Base-by-base conservation (phyloP, 2,113 vertebrate genomes). In the Echinops telfairi region DNA sequence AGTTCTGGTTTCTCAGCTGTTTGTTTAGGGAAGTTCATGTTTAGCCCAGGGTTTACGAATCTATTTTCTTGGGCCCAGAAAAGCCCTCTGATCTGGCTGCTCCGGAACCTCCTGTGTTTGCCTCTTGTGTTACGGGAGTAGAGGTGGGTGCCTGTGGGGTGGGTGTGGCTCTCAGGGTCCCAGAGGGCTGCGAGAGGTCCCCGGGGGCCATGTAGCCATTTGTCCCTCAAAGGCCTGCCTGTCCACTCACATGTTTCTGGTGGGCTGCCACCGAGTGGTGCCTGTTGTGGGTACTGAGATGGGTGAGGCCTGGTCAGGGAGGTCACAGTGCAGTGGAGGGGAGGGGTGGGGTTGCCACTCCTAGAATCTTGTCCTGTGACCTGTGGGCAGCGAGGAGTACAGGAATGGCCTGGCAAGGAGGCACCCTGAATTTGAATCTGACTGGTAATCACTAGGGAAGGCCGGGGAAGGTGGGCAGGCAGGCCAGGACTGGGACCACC, bases 51-150 rank as follows among this genome's bases (percentile, higher is more conserved):
- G 3, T 17, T 81, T 33, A 47, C 29, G 40, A 9, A 85, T 78
- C 68, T 81, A 40, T 90, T 60, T 62, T 71, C 16, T 27, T 2
- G 27, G 36, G n/a, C 47, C 0, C 0, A 2, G 15, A 60, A 16
- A 20, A 57, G 73, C 20, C 8, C 82, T 47, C 23, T 25, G 73
- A 58, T 71, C 86, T 33, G n/a, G n/a, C n/a, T 36, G 43, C 76
- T 85, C 6, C 0, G 20, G 70, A 64, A 1, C 0, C 43, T 38
- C 16, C 3, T 62, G 70, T 83, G 47, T 62, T 76, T 75, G 29
- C 31, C 27, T 19, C 15, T 0, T 11, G 10, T 43, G 3, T n/a
- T n/a, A 31, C 15, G 7, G 16, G 1, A 62, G 0, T 16, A n/a
- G 70, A 0, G 11, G 38, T 22, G 5, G 11, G 3, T 17, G 23